These are phyloP conservation scores for Thyatira batis DNA, from an alignment of 2,888 invertebrate genomes.

Conservation along the genomic window DNA sequence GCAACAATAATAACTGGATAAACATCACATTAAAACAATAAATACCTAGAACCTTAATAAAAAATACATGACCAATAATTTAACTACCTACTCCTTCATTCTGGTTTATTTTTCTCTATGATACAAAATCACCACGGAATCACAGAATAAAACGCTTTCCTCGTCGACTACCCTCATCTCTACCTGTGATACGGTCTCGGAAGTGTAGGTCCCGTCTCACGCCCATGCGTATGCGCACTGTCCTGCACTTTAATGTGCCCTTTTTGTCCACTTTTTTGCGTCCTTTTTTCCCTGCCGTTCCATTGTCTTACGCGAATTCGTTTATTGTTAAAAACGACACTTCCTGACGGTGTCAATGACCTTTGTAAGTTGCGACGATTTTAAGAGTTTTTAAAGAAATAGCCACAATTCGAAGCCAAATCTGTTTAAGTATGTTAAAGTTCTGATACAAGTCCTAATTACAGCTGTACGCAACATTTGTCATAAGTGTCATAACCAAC, in stretches of 20 bases:
- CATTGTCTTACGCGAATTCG: not conserved
- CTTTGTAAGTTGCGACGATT: not conserved
- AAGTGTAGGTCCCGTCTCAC: constrained; percentile 75
- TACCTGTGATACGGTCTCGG: constrained; percentile 67
- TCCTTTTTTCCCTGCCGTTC: constrained; percentile 10
- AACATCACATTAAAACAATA: no score
- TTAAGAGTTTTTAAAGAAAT: not conserved
- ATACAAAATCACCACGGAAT: constrained; percentile 1
- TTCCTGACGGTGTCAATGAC: not conserved
- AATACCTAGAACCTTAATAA: no score
- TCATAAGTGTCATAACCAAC: no score
- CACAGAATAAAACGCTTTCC: constrained; percentile 27
- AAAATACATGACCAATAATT: no score
- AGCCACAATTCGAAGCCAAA: not conserved
- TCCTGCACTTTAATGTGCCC: constrained; percentile 49
- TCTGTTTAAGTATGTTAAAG: not conserved
- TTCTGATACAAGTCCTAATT: no score
- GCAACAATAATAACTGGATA: no score
- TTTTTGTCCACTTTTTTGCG: constrained; percentile 32
- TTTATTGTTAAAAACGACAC: not conserved
- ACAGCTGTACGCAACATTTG: no score
- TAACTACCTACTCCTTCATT: no score
- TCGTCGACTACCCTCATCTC: constrained; percentile 30
- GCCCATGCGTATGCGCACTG: constrained; percentile 51
- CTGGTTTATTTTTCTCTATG: no score